Base-by-base conservation (phyloP, 2,113 vertebrate genomes). In the Lonchura striata region DNA sequence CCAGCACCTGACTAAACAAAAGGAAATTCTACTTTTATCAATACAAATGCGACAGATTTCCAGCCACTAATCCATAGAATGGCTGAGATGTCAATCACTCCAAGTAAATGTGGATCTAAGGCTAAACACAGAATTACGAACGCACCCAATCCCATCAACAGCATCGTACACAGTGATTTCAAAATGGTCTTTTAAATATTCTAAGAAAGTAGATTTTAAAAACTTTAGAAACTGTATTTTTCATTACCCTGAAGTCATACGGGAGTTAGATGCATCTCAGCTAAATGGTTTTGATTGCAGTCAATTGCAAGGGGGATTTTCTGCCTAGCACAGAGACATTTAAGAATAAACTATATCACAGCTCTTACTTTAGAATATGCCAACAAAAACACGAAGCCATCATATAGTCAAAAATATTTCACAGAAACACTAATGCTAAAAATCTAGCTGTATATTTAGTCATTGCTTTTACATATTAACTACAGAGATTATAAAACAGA, bases 211-310 rank as follows among this genome's bases (percentile, higher is more conserved):
- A 84, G 46, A 69, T 81, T 89, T 88, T 53, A 69, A 88, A 76
- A 95, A 93, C 91, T 94, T 63, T 23, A 30, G 77, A 75, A 88
- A 69, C 64, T 11, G 79, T 57, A 49, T 88, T 84, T 92, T 94
- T 95, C 86, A 53, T 66, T 66, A 64, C 33, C 80, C 88, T 63
- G 30, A 68, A 75, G 11, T 52, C 84, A 77, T 24, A 61, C 6
- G 2, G 85, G 93, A 87, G 86, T 89, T 46, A 42, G 59, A 86
- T 22, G 66, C 7, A 15, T 75, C 72, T 92, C 86, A 66, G 33
- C 57, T 52, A 74, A 81, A 92, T 50, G 78, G 54, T 44, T 86
- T 44, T 84, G 82, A 64, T 74, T 39, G 74, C 90, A 94, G 94
- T 57, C 82, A 74, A 5, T 44, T 78, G 77, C 42, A 88, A 16